phyloP scores from a whole-genome alignment of 2,797 vertebrate genomes.

The Cryptoprocta ferox region DNA sequence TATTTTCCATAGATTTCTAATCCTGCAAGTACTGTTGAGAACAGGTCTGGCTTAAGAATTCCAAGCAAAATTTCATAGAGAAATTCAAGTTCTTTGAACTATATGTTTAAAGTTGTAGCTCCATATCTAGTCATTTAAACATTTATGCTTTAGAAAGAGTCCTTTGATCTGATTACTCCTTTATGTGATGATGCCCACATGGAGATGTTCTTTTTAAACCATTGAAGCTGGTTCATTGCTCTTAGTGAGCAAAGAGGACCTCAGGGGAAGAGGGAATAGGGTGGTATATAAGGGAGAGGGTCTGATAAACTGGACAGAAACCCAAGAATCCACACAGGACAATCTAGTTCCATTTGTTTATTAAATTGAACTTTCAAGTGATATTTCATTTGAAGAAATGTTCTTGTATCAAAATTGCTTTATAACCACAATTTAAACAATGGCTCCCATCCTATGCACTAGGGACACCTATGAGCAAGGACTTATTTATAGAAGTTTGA shows the following conservation, averaged over 20 bases:
- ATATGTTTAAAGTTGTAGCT: slow-evolving; percentile 28
- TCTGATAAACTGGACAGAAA: not conserved
- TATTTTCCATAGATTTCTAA: not conserved
- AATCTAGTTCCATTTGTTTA: not conserved
- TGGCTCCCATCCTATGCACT: not conserved
- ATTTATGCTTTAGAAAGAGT: slow-evolving; percentile 42
- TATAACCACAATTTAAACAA: not conserved
- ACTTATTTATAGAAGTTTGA: not conserved
- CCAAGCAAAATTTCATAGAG: not conserved
- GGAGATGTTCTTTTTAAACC: not conserved
- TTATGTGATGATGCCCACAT: not conserved
- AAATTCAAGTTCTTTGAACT: slow-evolving; percentile 49
- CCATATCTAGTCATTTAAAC: not conserved
- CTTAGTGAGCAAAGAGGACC: not conserved
- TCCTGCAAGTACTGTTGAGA: not conserved
- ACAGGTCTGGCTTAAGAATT: not conserved
- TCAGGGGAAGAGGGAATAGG: not conserved
- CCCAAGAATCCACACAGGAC: not conserved
- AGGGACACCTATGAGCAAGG: not conserved
- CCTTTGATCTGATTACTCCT: slow-evolving; percentile 28
- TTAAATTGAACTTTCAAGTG: not conserved
- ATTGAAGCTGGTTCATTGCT: not conserved
- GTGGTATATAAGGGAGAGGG: not conserved
- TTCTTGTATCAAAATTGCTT: not conserved
- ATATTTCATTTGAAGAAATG: not conserved